phyloP scores from a whole-genome alignment of 2,797 vertebrate genomes.

The Arremon brunneinucha region DNA sequence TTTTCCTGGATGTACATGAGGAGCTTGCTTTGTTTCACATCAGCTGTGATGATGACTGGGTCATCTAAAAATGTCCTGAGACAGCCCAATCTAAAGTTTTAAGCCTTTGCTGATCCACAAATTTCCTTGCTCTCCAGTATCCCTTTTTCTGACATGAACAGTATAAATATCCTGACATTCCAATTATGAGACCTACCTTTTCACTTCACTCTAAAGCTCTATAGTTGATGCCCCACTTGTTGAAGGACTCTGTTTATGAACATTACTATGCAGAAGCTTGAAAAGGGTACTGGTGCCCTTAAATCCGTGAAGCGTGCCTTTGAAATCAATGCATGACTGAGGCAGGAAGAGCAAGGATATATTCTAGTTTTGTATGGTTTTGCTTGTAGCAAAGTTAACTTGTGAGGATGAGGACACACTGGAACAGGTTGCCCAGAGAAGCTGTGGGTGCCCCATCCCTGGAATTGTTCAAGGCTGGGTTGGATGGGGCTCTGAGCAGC shows the following conservation, averaged over 20 bases:
- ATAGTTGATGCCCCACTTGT: neutral
- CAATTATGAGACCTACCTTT: neutral
- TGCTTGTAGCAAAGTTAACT: constrained; percentile 19
- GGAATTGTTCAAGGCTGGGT: neutral
- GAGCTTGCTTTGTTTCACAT: neutral
- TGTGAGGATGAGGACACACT: neutral
- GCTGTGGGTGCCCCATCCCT: neutral
- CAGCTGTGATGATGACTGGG: neutral
- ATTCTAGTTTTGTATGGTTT: neutral
- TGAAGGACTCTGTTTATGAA: neutral
- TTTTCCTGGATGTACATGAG: neutral
- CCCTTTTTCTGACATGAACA: neutral
- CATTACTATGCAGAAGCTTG: neutral
- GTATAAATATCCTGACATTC: neutral
- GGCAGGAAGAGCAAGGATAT: neutral
- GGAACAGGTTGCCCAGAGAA: neutral
- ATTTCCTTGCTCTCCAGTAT: neutral
- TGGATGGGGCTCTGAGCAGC: neutral
- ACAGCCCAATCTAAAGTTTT: neutral
- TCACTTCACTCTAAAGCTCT: neutral
- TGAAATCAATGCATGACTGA: neutral
- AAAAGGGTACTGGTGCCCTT: neutral
- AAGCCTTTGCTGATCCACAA: neutral
- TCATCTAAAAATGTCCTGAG: neutral
- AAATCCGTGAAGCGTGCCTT: neutral